phyloP scores from a whole-genome alignment of 1,140 invertebrate genomes.

The Planococcus citri region DNA sequence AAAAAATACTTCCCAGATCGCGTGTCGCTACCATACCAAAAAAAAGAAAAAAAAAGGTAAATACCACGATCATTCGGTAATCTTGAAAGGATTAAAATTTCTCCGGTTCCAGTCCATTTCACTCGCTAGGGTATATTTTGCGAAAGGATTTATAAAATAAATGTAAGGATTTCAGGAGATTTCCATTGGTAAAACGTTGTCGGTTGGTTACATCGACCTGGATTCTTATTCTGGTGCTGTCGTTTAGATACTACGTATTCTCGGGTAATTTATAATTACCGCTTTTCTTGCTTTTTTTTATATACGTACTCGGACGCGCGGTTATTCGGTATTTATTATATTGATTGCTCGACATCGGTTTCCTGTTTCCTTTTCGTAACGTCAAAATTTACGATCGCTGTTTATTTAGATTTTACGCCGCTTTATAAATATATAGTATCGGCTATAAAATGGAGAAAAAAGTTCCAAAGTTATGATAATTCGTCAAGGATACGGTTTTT shows the following conservation, averaged over 20 bases:
- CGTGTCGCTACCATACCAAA: too few relatives aligned
- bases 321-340: not conserved
- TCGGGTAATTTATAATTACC: not conserved
- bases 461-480: not conserved
- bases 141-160: not conserved
- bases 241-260: not conserved
- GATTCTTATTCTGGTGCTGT: not conserved
- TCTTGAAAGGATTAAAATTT: conserved; percentile 4
- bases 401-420: not conserved
- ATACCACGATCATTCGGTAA: not conserved
- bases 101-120: not conserved
- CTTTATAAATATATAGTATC: not conserved
- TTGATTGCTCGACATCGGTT: not conserved
- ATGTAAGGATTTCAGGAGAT: not conserved
- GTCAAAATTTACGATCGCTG: not conserved
- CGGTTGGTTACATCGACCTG: not conserved
- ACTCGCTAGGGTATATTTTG: not conserved
- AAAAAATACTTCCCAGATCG: too few relatives aligned
- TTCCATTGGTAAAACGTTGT: not conserved
- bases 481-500: not conserved
- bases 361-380: not conserved
- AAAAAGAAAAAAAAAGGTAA: too few relatives aligned
- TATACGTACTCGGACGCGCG: not conserved
- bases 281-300: conserved; percentile 1
- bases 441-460: too few relatives aligned